Evolutionary conservation across 2,888 invertebrate species (phyloP).

Genomic region (Ganaspis brasiliensis): DNA sequence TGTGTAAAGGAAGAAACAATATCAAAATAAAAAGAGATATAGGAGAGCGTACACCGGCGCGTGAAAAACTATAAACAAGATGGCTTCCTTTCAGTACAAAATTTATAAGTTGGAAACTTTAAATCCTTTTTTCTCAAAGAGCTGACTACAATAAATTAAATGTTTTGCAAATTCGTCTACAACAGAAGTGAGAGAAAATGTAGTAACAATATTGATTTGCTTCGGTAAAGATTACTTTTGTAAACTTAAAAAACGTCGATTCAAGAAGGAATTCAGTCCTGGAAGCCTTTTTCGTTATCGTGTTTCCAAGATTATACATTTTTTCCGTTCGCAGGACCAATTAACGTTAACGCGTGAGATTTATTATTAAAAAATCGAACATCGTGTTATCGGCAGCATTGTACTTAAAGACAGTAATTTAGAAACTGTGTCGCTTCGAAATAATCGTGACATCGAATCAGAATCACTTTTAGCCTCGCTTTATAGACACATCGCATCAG

Average conservation of each 20-base stretch:
- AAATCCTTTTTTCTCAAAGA: not conserved
- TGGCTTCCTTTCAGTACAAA: not conserved
- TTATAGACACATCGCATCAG: conserved; percentile 16
- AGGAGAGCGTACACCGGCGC: not conserved
- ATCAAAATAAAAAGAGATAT: conserved; percentile 44
- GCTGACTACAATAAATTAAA: no score
- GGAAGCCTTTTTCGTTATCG: conserved; percentile 7
- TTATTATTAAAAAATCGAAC: conserved; percentile 67
- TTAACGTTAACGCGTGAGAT: conserved; percentile 32
- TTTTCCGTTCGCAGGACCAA: conserved; percentile 42
- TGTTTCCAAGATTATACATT: not conserved
- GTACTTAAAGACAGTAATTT: conserved; percentile 66
- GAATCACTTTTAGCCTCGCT: conserved; percentile 36
- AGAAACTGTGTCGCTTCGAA: conserved; percentile 16
- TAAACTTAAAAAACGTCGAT: conserved; percentile 28
- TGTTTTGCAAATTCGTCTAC: not conserved
- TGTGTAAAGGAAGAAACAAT: conserved; percentile 12
- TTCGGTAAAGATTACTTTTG: not conserved
- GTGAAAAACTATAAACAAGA: not conserved
- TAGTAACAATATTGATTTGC: not conserved
- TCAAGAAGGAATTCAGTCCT: conserved; percentile 9
- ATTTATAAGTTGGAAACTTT: not conserved
- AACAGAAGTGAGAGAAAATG: not conserved
- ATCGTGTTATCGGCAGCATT: conserved; percentile 70
- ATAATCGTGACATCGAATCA: conserved; percentile 44